phyloP scores from a whole-genome alignment of 2,113 vertebrate species.

The Hemicordylus capensis region DNA sequence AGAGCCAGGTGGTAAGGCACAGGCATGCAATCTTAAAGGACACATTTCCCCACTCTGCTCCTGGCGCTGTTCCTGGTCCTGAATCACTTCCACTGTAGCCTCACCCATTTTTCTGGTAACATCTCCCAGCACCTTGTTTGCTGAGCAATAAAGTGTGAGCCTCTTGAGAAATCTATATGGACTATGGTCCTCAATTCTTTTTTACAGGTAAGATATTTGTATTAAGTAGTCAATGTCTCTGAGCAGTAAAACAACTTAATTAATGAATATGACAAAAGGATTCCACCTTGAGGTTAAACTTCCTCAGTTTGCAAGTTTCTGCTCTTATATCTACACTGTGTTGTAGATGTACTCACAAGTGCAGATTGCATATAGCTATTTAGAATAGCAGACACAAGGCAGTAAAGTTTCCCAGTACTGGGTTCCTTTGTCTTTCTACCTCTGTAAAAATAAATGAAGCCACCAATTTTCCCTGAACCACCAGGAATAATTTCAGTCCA shows the following conservation, averaged over 20 bases:
- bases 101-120: not conserved
- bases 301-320: not conserved
- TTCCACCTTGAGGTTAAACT: not conserved
- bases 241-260: not conserved
- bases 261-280: not conserved
- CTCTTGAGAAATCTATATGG: not conserved
- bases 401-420: not conserved
- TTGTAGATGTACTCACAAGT: not conserved
- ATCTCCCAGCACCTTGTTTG: not conserved
- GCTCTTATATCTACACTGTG: too few relatives aligned
- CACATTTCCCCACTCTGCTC: not conserved
- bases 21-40: too few relatives aligned
- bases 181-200: not conserved
- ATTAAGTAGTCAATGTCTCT: not conserved
- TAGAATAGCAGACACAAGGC: not conserved
- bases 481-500: not conserved
- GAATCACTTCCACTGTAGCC: not conserved
- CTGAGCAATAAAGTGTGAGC: constrained; percentile 14
- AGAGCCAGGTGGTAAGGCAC: fast-evolving
- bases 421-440: not conserved
- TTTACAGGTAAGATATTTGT: not conserved
- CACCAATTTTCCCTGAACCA: not conserved
- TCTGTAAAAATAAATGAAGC: not conserved
- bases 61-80: not conserved
- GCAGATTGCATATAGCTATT: not conserved